Evolutionary conservation across 2,888 invertebrate species (phyloP).

Genomic region (Malthinus flaveolus): DNA sequence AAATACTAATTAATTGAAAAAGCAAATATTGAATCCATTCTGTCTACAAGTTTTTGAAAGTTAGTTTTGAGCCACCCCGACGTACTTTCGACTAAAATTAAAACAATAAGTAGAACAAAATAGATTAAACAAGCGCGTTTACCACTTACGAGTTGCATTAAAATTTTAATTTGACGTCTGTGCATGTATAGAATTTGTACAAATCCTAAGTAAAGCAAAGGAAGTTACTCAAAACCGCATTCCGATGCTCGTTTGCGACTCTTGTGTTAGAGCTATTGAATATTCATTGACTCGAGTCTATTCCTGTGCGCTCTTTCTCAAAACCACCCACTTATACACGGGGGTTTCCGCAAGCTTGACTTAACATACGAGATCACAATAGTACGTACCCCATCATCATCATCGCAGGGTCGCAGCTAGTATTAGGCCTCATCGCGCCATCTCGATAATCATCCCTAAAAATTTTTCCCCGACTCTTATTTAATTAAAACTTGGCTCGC

Average conservation of each 20-base stretch:
- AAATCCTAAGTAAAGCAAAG: constrained; percentile 15
- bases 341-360: constrained; percentile 26
- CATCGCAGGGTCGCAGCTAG: no score
- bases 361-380: constrained; percentile 22
- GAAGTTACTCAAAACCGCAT: constrained; percentile 35
- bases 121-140: not conserved
- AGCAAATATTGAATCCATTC: constrained; percentile 47
- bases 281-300: constrained; percentile 41
- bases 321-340: constrained; percentile 26
- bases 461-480: no score
- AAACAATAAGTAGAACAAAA: not conserved
- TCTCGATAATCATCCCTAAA: not conserved
- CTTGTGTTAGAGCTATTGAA: constrained; percentile 43
- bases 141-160: not conserved
- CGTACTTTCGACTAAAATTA: not conserved
- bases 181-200: constrained; percentile 18
- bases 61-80: constrained; percentile 33
- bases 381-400: no score
- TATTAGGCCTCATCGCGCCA: no score
- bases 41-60: constrained; percentile 37
- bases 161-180: constrained; percentile 4
- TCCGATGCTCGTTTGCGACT: constrained; percentile 42
- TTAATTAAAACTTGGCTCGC: not conserved
- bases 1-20: constrained; percentile 51
- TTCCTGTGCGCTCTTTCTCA: constrained; percentile 28